These are phyloP conservation scores for Thymelicus sylvestris DNA, from an alignment of 2,888 invertebrate species.

Conservation along the genomic window DNA sequence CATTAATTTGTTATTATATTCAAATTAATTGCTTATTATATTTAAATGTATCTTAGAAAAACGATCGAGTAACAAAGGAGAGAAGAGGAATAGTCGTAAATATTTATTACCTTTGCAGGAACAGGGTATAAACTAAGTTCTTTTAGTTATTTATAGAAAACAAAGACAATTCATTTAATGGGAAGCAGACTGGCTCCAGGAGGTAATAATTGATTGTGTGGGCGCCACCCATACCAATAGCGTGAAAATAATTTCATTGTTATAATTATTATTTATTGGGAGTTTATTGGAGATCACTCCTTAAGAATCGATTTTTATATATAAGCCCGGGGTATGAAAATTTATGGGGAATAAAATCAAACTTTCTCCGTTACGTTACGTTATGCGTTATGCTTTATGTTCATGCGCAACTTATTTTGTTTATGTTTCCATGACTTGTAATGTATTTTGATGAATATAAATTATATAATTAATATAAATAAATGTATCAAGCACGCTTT, in stretches of 20 bases:
- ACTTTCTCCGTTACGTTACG: too few relatives aligned
- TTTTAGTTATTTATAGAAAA: constrained; percentile 37
- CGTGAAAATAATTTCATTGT: neutral
- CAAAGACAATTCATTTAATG: constrained; percentile 32
- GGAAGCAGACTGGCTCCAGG: constrained; percentile 9
- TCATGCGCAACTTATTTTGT: too few relatives aligned
- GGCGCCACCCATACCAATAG: neutral
- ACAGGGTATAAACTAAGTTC: constrained; percentile 22
- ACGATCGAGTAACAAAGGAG: constrained; percentile 32
- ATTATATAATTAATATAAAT: too few relatives aligned
- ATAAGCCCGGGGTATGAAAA: too few relatives aligned
- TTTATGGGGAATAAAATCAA: too few relatives aligned
- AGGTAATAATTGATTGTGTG: constrained; percentile 6
- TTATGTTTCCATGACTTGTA: too few relatives aligned
- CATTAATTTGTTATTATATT: constrained; percentile 49
- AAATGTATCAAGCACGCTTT: too few relatives aligned
- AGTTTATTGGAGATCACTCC: too few relatives aligned
- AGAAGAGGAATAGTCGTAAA: constrained; percentile 28
- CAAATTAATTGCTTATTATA: constrained; percentile 48
- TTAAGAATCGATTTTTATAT: too few relatives aligned
- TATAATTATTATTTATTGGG: neutral
- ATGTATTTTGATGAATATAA: too few relatives aligned
- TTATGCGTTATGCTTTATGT: too few relatives aligned
- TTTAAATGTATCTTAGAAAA: constrained; percentile 43
- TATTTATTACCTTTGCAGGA: constrained; percentile 34